phyloP scores from a whole-genome alignment of 2,797 vertebrate genomes.

The Scleropages formosus region DNA sequence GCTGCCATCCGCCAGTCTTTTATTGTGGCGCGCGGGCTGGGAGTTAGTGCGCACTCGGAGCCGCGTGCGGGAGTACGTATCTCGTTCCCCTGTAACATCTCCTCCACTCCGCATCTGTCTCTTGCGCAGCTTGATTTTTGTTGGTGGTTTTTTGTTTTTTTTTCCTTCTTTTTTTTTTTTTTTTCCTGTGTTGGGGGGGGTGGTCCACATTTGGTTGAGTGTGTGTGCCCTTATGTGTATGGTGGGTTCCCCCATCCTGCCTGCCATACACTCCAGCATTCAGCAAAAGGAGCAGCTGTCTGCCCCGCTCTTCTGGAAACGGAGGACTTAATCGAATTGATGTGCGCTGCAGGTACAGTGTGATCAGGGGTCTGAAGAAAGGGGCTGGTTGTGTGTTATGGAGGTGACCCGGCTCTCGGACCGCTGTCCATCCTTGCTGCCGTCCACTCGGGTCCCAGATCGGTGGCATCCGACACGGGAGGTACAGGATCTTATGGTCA shows the following conservation, averaged over 20 bases:
- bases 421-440: slow-evolving; percentile 22
- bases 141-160: slow-evolving; percentile 68
- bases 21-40: slow-evolving; percentile 99
- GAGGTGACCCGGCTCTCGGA: slow-evolving; percentile 28
- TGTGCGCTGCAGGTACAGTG: slow-evolving; percentile 98
- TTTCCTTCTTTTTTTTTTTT: slow-evolving; percentile 51
- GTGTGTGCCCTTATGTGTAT: slow-evolving; percentile 57
- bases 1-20: slow-evolving; percentile 99
- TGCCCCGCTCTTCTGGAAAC: slow-evolving; percentile 82
- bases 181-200: slow-evolving; percentile 29
- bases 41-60: slow-evolving; percentile 91
- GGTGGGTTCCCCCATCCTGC: slow-evolving; percentile 53
- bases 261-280: slow-evolving; percentile 49
- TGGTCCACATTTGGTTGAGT: slow-evolving; percentile 7
- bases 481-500: slow-evolving; percentile 42
- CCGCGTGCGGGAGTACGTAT: slow-evolving; percentile 94
- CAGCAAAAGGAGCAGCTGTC: slow-evolving; percentile 80
- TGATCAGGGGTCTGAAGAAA: slow-evolving; percentile 45
- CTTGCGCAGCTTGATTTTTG: slow-evolving; percentile 79
- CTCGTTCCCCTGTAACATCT: slow-evolving; percentile 99
- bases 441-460: slow-evolving; percentile 26
- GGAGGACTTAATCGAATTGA: slow-evolving; percentile 98
- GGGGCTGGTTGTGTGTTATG: slow-evolving; percentile 52
- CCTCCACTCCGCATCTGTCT: slow-evolving; percentile 99
- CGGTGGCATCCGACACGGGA: slow-evolving; percentile 39